Percentiles rank a stretch among this genome's conserved stretches.
phyloP scores from a whole-genome alignment of 1,140 invertebrate genomes.

The Diploscapter pachys region DNA sequence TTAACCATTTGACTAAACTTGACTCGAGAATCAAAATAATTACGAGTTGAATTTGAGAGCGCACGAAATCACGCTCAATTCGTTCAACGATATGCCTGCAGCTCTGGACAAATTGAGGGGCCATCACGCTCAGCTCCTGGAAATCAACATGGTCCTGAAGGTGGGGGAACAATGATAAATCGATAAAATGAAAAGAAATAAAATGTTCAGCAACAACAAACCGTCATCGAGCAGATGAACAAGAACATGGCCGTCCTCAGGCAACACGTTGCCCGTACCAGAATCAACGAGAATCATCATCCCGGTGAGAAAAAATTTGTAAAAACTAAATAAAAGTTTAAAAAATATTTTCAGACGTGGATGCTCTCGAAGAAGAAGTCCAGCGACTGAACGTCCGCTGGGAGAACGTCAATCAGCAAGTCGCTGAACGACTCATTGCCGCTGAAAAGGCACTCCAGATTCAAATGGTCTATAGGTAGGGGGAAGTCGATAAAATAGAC shows the following conservation, averaged over 20 bases:
- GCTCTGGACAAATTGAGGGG: slow-evolving; percentile 73
- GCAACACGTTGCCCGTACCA: slow-evolving; percentile 77
- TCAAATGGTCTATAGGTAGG: slow-evolving; percentile 56
- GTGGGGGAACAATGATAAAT: neutral
- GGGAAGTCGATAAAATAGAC: neutral
- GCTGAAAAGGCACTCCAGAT: slow-evolving; percentile 56
- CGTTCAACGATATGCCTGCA: slow-evolving; percentile 77
- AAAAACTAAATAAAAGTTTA: neutral
- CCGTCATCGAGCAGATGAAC: slow-evolving; percentile 81
- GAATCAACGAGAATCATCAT: slow-evolving; percentile 65
- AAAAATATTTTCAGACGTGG: slow-evolving; percentile 70
- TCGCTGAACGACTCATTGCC: slow-evolving; percentile 71
- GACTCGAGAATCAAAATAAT: too few relatives aligned
- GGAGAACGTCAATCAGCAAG: slow-evolving; percentile 82
- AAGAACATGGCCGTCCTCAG: slow-evolving; percentile 82
- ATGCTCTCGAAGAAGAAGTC: slow-evolving; percentile 86
- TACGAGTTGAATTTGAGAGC: too few relatives aligned
- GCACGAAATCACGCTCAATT: slow-evolving; percentile 82
- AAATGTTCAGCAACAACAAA: slow-evolving; percentile 68
- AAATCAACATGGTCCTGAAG: slow-evolving; percentile 65
- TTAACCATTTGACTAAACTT: too few relatives aligned
- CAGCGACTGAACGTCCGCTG: slow-evolving; percentile 80
- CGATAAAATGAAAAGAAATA: too few relatives aligned
- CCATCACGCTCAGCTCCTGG: slow-evolving; percentile 64
- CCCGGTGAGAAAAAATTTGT: neutral